Conservation (phyloP, 2,113 vertebrate species). For the Phyllopteryx taeniolatus region DNA sequence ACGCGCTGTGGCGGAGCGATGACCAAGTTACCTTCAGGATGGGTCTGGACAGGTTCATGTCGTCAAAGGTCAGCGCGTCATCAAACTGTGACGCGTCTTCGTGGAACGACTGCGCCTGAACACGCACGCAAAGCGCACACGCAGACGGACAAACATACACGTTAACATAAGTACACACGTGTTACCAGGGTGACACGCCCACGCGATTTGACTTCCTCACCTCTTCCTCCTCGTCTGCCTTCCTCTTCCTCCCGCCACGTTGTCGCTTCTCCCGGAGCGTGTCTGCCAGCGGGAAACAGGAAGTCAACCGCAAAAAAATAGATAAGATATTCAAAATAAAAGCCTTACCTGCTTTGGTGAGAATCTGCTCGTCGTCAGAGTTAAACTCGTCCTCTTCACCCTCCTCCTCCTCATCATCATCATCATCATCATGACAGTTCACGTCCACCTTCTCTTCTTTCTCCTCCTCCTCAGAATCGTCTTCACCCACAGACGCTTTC, state of each 20-base stretch:
- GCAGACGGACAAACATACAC: not conserved
- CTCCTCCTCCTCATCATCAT: conserved; percentile 60
- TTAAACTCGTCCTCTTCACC: conserved; percentile 77
- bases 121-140: not conserved
- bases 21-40: conserved; percentile 83
- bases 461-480: not conserved
- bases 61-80: conserved; percentile 84
- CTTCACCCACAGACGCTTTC: conserved; percentile 54
- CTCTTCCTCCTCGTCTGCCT: conserved; percentile 51
- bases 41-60: conserved; percentile 97
- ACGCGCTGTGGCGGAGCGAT: no score
- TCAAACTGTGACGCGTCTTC: conserved; percentile 90
- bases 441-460: conserved; percentile 36
- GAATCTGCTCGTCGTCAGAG: conserved; percentile 81
- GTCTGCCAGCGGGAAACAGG: conserved; percentile 68
- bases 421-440: conserved; percentile 44
- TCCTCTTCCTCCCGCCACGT: conserved; percentile 72
- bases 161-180: not conserved
- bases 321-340: not conserved
- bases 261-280: conserved; percentile 81
- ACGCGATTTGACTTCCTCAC: not conserved
- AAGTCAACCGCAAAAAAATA: not conserved
- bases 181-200: conserved; percentile 10
- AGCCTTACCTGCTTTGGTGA: conserved; percentile 83
- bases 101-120: conserved; percentile 79